These are phyloP conservation scores for Drepana arcuata DNA, from an alignment of 1,140 invertebrate genomes.

Conservation along the genomic window DNA sequence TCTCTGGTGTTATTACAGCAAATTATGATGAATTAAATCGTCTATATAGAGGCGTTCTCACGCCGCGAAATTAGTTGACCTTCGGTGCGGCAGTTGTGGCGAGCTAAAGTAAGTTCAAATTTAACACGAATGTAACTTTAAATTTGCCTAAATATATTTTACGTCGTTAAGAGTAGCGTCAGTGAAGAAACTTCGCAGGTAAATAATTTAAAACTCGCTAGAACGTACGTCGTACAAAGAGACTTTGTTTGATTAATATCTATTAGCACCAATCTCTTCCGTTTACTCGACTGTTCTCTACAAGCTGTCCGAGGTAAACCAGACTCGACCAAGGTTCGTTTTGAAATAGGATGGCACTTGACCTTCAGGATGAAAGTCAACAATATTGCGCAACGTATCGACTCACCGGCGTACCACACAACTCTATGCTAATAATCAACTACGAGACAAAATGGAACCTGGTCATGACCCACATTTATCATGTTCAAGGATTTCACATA, in stretches of 20 bases:
- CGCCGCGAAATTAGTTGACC: constrained; percentile 57
- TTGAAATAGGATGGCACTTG: constrained; percentile 71
- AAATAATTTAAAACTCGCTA: no score
- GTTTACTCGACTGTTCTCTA: constrained; percentile 46
- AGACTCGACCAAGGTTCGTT: constrained; percentile 62
- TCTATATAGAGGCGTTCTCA: constrained; percentile 56
- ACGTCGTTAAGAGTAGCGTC: not conserved
- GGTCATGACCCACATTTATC: constrained; percentile 65
- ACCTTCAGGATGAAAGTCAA: constrained; percentile 72
- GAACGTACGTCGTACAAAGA: no score
- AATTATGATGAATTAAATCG: constrained; percentile 68
- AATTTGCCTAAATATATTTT: no score
- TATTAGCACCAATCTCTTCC: constrained; percentile 46
- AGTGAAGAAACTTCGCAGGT: no score
- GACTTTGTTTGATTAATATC: constrained; percentile 36
- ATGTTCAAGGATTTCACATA: constrained; percentile 70
- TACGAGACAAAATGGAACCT: constrained; percentile 57
- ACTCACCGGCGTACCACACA: constrained; percentile 29
- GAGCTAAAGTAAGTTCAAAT: constrained; percentile 13
- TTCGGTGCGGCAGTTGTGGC: constrained; percentile 38
- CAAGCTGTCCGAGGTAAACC: constrained; percentile 54
- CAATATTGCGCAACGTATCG: constrained; percentile 60
- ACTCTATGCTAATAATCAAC: constrained; percentile 62
- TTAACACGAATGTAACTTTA: no score
- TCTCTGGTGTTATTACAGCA: constrained; percentile 59